Percentiles rank a stretch among this genome's conserved stretches.
phyloP scores from a whole-genome alignment of 2,888 invertebrate species.

The Mythimna impura region DNA sequence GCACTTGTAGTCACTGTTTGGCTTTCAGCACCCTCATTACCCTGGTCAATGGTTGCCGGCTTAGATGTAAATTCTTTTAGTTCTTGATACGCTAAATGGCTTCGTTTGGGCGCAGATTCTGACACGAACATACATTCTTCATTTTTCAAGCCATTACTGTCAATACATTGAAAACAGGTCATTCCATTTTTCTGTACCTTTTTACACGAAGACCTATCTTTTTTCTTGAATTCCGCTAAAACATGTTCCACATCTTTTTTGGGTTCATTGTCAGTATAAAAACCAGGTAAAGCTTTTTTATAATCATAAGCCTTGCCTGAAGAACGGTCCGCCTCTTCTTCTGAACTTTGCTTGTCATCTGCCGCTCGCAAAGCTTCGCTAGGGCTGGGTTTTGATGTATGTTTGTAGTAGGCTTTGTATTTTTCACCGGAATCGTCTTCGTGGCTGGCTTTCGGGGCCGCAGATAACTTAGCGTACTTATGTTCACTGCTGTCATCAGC shows the following conservation, averaged over 20 bases:
- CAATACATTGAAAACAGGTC: conserved; percentile 94
- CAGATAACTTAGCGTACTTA: conserved; percentile 74
- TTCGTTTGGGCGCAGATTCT: conserved; percentile 92
- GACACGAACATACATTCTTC: conserved; percentile 95
- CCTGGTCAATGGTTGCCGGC: conserved; percentile 79
- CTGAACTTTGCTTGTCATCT: conserved; percentile 78
- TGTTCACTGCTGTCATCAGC: conserved; percentile 75
- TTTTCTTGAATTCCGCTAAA: conserved; percentile 93
- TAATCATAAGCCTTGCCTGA: conserved; percentile 84
- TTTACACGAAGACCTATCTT: conserved; percentile 93
- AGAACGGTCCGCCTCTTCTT: conserved; percentile 76
- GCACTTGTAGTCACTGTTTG: conserved; percentile 83
- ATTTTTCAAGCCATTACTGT: conserved; percentile 92
- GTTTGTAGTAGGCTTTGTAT: conserved; percentile 84
- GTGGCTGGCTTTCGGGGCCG: conserved; percentile 72
- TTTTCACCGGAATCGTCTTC: conserved; percentile 79
- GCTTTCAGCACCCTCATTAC: conserved; percentile 83
- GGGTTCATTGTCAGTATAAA: conserved; percentile 88
- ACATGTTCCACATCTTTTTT: conserved; percentile 93
- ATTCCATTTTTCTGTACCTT: conserved; percentile 93
- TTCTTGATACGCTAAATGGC: conserved; percentile 92
- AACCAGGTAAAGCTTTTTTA: conserved; percentile 86
- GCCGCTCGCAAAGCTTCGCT: conserved; percentile 82
- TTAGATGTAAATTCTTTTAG: conserved; percentile 91
- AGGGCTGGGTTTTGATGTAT: conserved; percentile 80